Base-by-base conservation (phyloP, 1,140 invertebrate genomes). In the Paracyclopina nana region DNA sequence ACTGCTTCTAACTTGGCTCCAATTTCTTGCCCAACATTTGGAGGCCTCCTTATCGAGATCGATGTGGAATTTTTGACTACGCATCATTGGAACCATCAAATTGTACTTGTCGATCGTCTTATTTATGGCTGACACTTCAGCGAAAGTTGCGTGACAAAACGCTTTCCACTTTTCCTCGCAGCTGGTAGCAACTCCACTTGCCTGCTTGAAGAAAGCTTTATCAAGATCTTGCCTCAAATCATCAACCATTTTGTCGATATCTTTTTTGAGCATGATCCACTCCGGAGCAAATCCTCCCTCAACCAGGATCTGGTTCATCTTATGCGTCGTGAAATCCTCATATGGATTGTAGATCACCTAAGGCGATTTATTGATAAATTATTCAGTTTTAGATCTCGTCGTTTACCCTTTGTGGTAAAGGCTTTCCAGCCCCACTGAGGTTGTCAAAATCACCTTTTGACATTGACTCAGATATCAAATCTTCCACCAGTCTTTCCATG, bases 251-350 rank as follows among this genome's bases (percentile, higher is more conserved):
- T 4, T 38, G 34, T n/a, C 34, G 14, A 38, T 38, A 20, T 38
- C 34, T 38, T 38, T 38, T 20, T 38, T 48, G 24, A 48, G 22
- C 46, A 48, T 48, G 26, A 48, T 28, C 46, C 46, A 48, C 29
- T 48, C 46, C 2, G 46, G 46, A n/a, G 46, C 46, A 29, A 48
- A 48, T 2, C 46, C 46, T 4, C 46, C 46, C 27, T 48, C 46
- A 2, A 29, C 46, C n/a, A 48, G n/a, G 11, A 48, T 48, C 29
- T 48, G 24, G 16, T 48, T 48, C 46, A 48, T 48, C 28, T 48
- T 48, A 16, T 48, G 46, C 6, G 46, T 29, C 2, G 46, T 48
- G 16, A 27, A 48, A 16, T 48, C 46, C n/a, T 11, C 22, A 20
- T 48, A 26, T 11, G 46, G 46, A 27, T 48, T 48, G 16, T 27